Conservation (phyloP, 2,797 vertebrate species). For the Coendou prehensilis region DNA sequence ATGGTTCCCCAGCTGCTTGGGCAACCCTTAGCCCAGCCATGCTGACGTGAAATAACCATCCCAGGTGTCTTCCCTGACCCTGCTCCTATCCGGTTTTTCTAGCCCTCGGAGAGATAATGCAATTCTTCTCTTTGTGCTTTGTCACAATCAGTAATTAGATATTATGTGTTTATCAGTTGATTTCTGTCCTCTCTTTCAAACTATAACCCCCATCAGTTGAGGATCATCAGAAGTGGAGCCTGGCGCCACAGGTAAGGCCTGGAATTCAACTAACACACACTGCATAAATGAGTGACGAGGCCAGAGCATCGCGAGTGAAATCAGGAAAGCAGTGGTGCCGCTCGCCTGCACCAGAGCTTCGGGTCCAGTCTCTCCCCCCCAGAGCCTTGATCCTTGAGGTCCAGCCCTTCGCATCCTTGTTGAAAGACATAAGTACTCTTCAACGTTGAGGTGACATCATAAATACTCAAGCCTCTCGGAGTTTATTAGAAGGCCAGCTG, state of each 20-base stretch:
- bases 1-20: background rate
- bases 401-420: background rate
- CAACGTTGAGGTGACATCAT: constrained; percentile 19
- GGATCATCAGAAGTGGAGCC: background rate
- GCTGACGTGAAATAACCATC: background rate
- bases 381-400: background rate
- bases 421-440: constrained; percentile 25
- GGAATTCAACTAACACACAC: background rate
- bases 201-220: background rate
- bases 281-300: background rate
- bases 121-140: background rate
- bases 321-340: background rate
- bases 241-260: background rate
- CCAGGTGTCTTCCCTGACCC: background rate
- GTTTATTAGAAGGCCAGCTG: constrained; percentile 65
- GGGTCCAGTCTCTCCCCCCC: background rate
- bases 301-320: background rate
- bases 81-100: background rate
- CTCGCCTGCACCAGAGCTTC: background rate
- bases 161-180: background rate
- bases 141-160: background rate
- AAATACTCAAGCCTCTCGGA: constrained; percentile 14
- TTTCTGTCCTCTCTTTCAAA: background rate
- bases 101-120: background rate
- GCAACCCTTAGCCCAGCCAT: background rate